A percentile compares a stretch with the other conserved stretches of the same genome.
Conservation (phyloP, 2,113 vertebrate genomes). For the Prionailurus viverrinus region DNA sequence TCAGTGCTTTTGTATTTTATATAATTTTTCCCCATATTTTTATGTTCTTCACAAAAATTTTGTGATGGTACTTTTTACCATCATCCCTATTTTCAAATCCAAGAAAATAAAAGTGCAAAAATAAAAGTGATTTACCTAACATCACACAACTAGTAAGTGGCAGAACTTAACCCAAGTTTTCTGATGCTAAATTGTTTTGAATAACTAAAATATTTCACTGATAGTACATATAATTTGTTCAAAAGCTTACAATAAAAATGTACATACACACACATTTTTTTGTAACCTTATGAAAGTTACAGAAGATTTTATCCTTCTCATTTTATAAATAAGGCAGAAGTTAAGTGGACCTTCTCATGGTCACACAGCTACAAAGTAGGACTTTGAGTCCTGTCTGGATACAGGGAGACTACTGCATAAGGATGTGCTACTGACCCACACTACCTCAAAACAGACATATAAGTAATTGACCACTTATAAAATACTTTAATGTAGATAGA, state of each 20-base stretch:
- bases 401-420: not conserved
- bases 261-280: slow-evolving; percentile 7
- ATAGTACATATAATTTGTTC: not conserved
- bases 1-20: slow-evolving; percentile 9
- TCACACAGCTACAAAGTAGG: not conserved
- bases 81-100: not conserved
- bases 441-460: not conserved
- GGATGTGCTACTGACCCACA: not conserved
- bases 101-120: not conserved
- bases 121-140: not conserved
- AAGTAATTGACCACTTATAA: not conserved
- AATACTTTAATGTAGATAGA: not conserved
- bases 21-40: not conserved
- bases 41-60: not conserved
- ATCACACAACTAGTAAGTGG: not conserved
- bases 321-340: slow-evolving; percentile 48
- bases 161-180: slow-evolving; percentile 51
- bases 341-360: not conserved
- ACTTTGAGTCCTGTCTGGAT: not conserved
- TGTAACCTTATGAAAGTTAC: slow-evolving; percentile 8
- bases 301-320: slow-evolving; percentile 31
- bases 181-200: not conserved
- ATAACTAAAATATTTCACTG: not conserved
- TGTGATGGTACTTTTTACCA: not conserved
- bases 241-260: not conserved